Evolutionary conservation across 2,797 vertebrate species (phyloP).

Genomic region (Neosilurus mollespiculum): DNA sequence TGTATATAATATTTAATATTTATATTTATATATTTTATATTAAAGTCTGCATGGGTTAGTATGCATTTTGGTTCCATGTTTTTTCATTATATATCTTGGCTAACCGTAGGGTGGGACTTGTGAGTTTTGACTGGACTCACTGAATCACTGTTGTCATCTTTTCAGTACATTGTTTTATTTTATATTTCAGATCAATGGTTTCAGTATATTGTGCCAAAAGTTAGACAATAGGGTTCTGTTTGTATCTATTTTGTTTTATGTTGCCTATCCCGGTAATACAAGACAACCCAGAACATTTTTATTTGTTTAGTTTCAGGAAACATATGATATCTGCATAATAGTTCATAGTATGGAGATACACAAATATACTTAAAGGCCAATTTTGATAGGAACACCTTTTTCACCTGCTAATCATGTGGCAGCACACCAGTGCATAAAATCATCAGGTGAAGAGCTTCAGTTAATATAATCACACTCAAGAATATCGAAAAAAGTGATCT

Average conservation of each 20-base stretch:
- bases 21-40: background rate
- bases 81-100: background rate
- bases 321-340: background rate
- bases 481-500: background rate
- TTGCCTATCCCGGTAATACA: background rate
- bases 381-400: background rate
- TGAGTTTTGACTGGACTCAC: background rate
- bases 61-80: background rate
- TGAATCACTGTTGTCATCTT: background rate
- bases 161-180: background rate
- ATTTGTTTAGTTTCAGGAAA: slow-evolving; percentile 27
- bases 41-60: background rate
- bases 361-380: background rate
- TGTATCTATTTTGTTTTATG: background rate
- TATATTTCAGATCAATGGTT: background rate
- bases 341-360: background rate
- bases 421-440: background rate
- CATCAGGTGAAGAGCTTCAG: background rate
- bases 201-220: background rate
- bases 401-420: background rate
- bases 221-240: background rate
- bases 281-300: background rate
- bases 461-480: background rate
- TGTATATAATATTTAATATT: background rate
- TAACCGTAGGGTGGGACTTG: background rate